Percentiles rank a stretch among this genome's conserved stretches.
phyloP scores from a whole-genome alignment of 1,140 invertebrate species.

The Alviniconcha marisindica region DNA sequence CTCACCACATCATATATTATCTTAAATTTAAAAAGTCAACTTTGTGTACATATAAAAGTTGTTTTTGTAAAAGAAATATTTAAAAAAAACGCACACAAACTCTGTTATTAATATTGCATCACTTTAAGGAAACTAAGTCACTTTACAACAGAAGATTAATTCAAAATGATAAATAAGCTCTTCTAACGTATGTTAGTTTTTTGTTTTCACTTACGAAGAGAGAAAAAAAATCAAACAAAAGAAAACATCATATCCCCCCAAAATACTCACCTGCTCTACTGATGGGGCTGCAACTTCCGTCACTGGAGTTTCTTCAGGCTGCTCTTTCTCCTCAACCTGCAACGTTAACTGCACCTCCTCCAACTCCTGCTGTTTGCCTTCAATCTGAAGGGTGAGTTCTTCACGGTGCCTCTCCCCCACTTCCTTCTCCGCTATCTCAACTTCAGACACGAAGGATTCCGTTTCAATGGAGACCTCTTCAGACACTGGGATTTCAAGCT shows the following conservation, averaged over 20 bases:
- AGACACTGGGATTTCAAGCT: slow-evolving; percentile 39
- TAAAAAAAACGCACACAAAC: too few species aligned
- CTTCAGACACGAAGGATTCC: slow-evolving; percentile 45
- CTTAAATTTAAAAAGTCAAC: too few species aligned
- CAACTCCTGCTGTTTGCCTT: slow-evolving; percentile 49
- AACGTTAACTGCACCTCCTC: slow-evolving; percentile 47
- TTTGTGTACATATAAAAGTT: too few species aligned
- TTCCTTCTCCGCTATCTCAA: slow-evolving; percentile 38
- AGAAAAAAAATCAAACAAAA: too few species aligned
- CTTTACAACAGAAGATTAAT: too few species aligned
- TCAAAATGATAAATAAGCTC: too few species aligned
- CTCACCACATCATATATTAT: too few species aligned
- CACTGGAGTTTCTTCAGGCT: slow-evolving; percentile 38
- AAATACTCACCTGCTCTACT: slow-evolving; percentile 42
- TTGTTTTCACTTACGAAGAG: too few species aligned
- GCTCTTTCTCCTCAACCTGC: slow-evolving; percentile 42
- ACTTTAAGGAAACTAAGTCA: too few species aligned
- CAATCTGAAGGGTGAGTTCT: slow-evolving; percentile 59
- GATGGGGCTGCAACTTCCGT: slow-evolving; percentile 37
- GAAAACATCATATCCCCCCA: not conserved
- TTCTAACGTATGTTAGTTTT: too few species aligned
- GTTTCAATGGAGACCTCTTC: slow-evolving; percentile 42
- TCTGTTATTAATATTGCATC: too few species aligned
- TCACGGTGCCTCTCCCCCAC: slow-evolving; percentile 51
- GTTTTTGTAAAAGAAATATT: too few species aligned